A percentile compares a stretch with the other conserved stretches of the same genome.
phyloP scores from a whole-genome alignment of 1,140 invertebrate species.

The Brachionus paranguensis region DNA sequence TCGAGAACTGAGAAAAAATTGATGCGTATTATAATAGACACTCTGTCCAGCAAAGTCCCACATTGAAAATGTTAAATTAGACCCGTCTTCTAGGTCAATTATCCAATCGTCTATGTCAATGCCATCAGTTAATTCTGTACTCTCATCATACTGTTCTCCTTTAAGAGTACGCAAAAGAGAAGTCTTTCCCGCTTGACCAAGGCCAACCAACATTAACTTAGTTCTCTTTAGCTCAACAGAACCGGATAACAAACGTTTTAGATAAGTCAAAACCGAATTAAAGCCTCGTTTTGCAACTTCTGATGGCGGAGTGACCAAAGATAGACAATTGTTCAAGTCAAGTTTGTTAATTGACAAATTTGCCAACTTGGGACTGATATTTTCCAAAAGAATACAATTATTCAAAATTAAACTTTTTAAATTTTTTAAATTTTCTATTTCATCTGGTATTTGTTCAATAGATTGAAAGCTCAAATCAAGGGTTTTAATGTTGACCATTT shows the following conservation, averaged over 20 bases:
- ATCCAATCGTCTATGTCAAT: constrained; percentile 52
- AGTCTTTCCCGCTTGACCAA: constrained; percentile 54
- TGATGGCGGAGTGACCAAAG: constrained; percentile 50
- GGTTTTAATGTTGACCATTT: neutral
- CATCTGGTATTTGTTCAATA: constrained; percentile 6
- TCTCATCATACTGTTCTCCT: constrained; percentile 17
- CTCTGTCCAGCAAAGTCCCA: constrained; percentile 55
- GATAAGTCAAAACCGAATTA: constrained; percentile 46
- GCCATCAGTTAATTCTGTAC: constrained; percentile 49
- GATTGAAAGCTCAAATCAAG: constrained; percentile 44
- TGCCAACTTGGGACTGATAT: constrained; percentile 44
- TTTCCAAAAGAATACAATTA: constrained; percentile 31
- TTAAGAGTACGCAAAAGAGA: constrained; percentile 44
- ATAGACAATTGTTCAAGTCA: constrained; percentile 45
- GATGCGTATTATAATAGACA: constrained; percentile 55
- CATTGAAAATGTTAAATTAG: constrained; percentile 45
- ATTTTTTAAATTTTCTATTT: constrained; percentile 32
- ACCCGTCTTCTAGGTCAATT: constrained; percentile 16
- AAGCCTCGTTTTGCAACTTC: constrained; percentile 49
- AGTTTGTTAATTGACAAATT: constrained; percentile 45
- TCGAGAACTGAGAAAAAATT: constrained; percentile 53
- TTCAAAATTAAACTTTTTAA: constrained; percentile 12
- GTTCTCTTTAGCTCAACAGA: constrained; percentile 49
- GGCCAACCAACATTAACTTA: constrained; percentile 53
- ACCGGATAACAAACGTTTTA: constrained; percentile 47